A percentile compares a stretch with the other conserved stretches of the same genome.
phyloP scores from a whole-genome alignment of 2,888 invertebrate species.

The Lasioglossum malachurum region DNA sequence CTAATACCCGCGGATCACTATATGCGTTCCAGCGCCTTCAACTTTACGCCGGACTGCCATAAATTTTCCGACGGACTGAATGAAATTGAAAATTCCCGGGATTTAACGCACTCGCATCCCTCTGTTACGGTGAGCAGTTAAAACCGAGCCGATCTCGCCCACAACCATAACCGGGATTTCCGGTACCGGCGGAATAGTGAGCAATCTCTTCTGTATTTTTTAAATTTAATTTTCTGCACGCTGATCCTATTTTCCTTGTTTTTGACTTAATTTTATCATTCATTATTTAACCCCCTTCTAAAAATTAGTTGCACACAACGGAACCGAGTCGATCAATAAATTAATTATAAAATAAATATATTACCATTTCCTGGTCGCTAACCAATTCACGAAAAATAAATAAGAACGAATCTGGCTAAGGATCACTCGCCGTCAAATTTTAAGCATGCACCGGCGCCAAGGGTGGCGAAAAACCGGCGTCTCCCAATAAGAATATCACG shows the following conservation, averaged over 20 bases:
- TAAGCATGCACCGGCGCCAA: not conserved
- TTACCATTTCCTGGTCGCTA: no score
- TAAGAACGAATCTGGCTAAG: not conserved
- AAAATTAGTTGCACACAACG: no score
- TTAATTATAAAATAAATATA: not conserved
- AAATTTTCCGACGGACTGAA: not conserved
- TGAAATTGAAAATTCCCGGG: not conserved
- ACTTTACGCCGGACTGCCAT: not conserved
- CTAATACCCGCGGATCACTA: not conserved
- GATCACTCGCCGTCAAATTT: not conserved
- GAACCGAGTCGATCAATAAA: not conserved
- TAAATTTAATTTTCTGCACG: not conserved
- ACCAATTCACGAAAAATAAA: no score
- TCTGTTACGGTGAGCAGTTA: not conserved
- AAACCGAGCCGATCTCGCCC: not conserved
- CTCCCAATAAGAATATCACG: conserved; percentile 18
- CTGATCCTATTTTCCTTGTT: not conserved
- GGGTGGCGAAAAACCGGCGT: not conserved
- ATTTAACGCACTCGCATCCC: not conserved
- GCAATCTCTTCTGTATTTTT: not conserved
- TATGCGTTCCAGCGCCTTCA: not conserved
- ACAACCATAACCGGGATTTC: not conserved
- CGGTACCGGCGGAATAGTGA: not conserved
- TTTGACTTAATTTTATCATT: no score
- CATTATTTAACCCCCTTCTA: no score